Conservation (phyloP, 2,888 invertebrate species). For the Microctonus hyperodae region DNA sequence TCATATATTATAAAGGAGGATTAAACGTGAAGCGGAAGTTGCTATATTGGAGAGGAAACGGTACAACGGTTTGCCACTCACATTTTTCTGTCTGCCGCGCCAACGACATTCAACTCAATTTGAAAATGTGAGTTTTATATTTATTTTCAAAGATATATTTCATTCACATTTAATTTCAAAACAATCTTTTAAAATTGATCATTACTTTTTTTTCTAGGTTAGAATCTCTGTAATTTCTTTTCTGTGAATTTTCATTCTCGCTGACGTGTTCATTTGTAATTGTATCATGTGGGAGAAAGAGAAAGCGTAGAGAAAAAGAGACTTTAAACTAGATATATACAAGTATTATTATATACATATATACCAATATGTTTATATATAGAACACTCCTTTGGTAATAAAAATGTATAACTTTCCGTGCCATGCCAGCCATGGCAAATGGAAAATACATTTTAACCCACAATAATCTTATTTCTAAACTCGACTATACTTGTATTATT, state of each 20-base stretch:
- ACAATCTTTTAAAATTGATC: background rate
- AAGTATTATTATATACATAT: background rate
- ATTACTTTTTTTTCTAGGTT: background rate
- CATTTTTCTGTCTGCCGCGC: conserved; percentile 69
- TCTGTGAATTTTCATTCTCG: conserved; percentile 16
- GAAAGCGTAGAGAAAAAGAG: conserved; percentile 24
- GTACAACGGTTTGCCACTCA: conserved; percentile 67
- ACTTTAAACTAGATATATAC: background rate
- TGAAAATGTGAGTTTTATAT: conserved; percentile 65
- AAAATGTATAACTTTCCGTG: conserved; percentile 6
- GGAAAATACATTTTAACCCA: conserved; percentile 18
- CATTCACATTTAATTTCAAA: background rate
- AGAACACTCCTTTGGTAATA: background rate
- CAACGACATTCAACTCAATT: conserved; percentile 69
- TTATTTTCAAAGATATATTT: background rate
- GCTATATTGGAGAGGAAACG: conserved; percentile 63
- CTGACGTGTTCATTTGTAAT: background rate
- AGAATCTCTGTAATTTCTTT: background rate
- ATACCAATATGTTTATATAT: background rate
- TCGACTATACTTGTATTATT: background rate
- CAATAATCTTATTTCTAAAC: background rate
- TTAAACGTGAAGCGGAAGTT: conserved; percentile 48
- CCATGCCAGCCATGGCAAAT: conserved; percentile 15
- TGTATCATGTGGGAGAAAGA: conserved; percentile 21
- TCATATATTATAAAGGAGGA: conserved; percentile 23